Percentiles rank a stretch among this genome's conserved stretches.
phyloP scores from a whole-genome alignment of 1,140 invertebrate genomes.

The Pseudomyrmex cubaensis region DNA sequence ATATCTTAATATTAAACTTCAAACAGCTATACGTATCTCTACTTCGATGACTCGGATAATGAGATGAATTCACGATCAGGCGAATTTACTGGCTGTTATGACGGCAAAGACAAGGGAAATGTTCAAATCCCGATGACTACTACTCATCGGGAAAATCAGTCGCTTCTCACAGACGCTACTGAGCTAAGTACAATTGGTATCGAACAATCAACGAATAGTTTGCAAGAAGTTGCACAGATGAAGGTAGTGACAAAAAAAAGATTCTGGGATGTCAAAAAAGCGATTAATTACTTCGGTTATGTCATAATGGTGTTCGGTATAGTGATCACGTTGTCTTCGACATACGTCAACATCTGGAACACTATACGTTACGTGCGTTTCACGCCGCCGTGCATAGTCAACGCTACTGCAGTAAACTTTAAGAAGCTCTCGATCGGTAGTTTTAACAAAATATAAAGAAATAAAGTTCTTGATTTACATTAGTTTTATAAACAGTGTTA shows the following conservation, averaged over 20 bases:
- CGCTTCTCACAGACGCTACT: slow-evolving; percentile 68
- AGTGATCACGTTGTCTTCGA: slow-evolving; percentile 86
- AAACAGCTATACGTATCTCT: slow-evolving; percentile 77
- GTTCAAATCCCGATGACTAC: slow-evolving; percentile 3
- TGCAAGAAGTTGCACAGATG: not conserved
- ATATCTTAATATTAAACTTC: not conserved
- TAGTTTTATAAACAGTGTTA: no score
- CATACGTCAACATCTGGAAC: slow-evolving; percentile 87
- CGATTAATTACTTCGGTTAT: slow-evolving; percentile 82
- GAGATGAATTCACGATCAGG: slow-evolving; percentile 38
- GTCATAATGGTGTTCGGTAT: slow-evolving; percentile 86
- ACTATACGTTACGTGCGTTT: slow-evolving; percentile 87
- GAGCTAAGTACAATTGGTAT: slow-evolving; percentile 26
- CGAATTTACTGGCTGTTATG: not conserved
- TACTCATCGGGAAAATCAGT: slow-evolving; percentile 1
- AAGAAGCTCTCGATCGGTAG: slow-evolving; percentile 15
- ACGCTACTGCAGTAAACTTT: slow-evolving; percentile 73
- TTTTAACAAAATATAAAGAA: not conserved
- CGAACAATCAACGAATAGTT: not conserved
- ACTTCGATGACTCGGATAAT: slow-evolving; percentile 75
- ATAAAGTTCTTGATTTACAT: no score
- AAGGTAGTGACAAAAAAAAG: not conserved
- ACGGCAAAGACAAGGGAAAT: not conserved
- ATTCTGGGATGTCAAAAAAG: slow-evolving; percentile 52
- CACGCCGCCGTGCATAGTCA: slow-evolving; percentile 88